phyloP scores from a whole-genome alignment of 2,888 invertebrate species.

The Sinohyriopsis cumingii region DNA sequence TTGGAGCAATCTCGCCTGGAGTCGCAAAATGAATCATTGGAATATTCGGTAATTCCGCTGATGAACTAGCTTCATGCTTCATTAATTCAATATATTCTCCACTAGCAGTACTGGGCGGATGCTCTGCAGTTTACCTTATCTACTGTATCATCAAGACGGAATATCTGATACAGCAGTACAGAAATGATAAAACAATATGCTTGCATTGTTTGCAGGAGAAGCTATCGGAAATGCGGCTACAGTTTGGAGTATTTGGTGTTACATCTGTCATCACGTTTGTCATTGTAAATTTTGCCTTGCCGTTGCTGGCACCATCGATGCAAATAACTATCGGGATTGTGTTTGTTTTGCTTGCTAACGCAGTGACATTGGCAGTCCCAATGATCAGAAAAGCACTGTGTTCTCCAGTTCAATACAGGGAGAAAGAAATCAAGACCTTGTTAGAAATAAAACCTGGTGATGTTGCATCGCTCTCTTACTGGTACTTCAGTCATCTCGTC shows the following conservation, averaged over 20 bases:
- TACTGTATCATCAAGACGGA: no score
- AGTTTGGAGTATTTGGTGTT: no score
- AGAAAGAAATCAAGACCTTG: constrained; percentile 1
- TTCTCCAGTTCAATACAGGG: constrained; percentile 8
- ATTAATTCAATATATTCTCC: not conserved
- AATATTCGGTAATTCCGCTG: constrained; percentile 5
- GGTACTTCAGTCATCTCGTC: not conserved
- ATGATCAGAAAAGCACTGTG: constrained; percentile 10
- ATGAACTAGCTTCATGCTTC: constrained; percentile 11
- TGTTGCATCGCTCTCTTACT: constrained; percentile 6
- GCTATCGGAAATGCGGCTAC: no score
- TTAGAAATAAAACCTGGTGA: constrained; percentile 4
- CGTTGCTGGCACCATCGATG: no score
- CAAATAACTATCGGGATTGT: constrained; percentile 6
- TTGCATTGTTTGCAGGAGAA: no score
- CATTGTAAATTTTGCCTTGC: no score
- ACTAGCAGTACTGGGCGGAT: no score
- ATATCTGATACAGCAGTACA: no score
- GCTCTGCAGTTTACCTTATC: no score
- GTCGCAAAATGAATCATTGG: constrained; percentile 1
- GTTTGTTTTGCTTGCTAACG: constrained; percentile 5
- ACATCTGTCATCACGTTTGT: no score
- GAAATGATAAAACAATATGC: no score
- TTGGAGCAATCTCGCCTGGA: not conserved
- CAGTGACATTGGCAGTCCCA: constrained; percentile 5